A percentile compares a stretch with the other conserved stretches of the same genome.
Evolutionary conservation across 2,888 invertebrate genomes (phyloP).

Genomic region (Heterodera filipjevi): DNA sequence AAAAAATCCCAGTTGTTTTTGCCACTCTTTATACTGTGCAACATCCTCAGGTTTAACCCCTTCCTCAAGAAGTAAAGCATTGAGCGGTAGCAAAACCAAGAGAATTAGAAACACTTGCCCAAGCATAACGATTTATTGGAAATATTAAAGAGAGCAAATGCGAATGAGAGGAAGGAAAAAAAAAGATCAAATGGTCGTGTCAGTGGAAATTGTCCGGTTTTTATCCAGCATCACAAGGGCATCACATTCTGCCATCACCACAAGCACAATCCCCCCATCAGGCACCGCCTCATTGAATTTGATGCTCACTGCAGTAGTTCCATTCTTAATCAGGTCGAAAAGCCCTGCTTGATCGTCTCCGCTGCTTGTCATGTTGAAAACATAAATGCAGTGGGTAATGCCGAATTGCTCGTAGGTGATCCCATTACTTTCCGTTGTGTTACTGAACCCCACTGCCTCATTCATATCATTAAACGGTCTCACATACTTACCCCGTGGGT

Average conservation of each 20-base stretch:
- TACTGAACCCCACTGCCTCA: constrained; percentile 1
- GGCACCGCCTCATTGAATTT: constrained; percentile 3
- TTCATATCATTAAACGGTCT: constrained; percentile 16
- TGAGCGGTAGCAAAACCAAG: background rate
- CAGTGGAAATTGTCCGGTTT: constrained; percentile 13
- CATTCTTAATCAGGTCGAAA: constrained; percentile 21
- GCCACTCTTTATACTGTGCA: background rate
- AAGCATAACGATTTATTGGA: background rate
- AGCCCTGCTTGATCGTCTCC: background rate
- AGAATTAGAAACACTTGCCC: background rate
- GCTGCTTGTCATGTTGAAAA: constrained; percentile 27
- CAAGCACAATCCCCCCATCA: background rate
- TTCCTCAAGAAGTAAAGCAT: background rate
- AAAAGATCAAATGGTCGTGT: constrained; percentile 10
- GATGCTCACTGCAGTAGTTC: constrained; percentile 8
- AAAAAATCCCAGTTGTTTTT: background rate
- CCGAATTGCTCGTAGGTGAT: background rate
- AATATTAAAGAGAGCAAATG: too few species aligned
- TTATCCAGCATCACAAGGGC: constrained; percentile 2
- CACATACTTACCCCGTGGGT: background rate
- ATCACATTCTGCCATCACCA: constrained; percentile 6
- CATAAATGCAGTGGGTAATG: constrained; percentile 7
- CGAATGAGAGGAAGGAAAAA: background rate
- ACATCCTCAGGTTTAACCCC: background rate
- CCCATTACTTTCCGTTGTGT: background rate